Conservation (phyloP, 2,888 invertebrate genomes). For the Boloria selene region DNA sequence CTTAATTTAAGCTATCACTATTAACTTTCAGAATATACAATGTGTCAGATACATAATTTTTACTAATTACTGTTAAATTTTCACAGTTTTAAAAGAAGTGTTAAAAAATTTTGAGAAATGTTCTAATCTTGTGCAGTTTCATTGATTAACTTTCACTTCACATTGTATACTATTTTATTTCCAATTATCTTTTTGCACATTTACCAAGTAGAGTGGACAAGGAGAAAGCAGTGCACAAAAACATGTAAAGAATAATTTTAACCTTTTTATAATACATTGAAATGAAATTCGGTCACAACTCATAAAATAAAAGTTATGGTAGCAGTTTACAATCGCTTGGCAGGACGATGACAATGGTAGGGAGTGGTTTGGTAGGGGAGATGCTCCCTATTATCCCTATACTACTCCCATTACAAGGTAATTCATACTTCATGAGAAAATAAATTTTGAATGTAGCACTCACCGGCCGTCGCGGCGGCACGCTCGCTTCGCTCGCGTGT, state of each 20-base stretch:
- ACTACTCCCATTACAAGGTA: too few relatives aligned
- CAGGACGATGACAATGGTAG: too few relatives aligned
- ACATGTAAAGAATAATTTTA: slow-evolving; percentile 17
- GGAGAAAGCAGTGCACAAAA: slow-evolving; percentile 25
- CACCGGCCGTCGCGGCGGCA: too few relatives aligned
- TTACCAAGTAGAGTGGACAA: slow-evolving; percentile 16
- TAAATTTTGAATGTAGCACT: too few relatives aligned
- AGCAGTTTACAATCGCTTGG: too few relatives aligned
- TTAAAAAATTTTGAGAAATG: slow-evolving; percentile 2
- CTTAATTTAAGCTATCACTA: not conserved
- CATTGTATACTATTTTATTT: slow-evolving; percentile 9
- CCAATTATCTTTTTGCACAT: slow-evolving; percentile 14
- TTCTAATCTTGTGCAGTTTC: slow-evolving; percentile 12
- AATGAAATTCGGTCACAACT: slow-evolving; percentile 11
- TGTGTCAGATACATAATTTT: not conserved
- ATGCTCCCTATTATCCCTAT: too few relatives aligned
- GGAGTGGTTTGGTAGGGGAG: too few relatives aligned
- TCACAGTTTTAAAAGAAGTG: not conserved
- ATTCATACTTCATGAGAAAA: too few relatives aligned
- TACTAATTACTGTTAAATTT: not conserved
- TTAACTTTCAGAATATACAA: not conserved
- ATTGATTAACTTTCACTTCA: slow-evolving; percentile 17
- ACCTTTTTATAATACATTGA: slow-evolving; percentile 6
- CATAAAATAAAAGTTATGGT: too few relatives aligned
- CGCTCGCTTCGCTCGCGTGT: too few relatives aligned